Evolutionary conservation across 2,888 invertebrate species (phyloP).

Genomic region (Pegoplata infirma): DNA sequence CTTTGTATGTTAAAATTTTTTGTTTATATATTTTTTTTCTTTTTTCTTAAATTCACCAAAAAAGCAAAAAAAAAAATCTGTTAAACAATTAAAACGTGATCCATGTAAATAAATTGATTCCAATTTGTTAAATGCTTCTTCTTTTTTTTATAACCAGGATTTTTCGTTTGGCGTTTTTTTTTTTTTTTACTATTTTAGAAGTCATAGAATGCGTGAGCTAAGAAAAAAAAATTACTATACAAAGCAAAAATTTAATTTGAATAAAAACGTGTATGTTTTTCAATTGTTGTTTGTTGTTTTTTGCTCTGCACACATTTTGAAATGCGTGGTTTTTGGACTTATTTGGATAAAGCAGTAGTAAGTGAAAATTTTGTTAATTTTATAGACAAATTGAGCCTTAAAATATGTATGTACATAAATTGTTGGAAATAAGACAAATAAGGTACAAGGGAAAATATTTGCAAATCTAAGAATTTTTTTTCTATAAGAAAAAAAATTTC

Average conservation of each 20-base stretch:
- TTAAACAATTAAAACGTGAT: constrained; percentile 76
- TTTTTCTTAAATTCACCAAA: neutral
- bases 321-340: constrained; percentile 39
- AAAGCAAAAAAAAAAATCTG: constrained; percentile 32
- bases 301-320: neutral
- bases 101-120: constrained; percentile 67
- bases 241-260: constrained; percentile 53
- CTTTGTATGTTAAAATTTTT: constrained; percentile 56
- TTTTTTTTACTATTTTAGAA: neutral
- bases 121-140: constrained; percentile 64
- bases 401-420: neutral
- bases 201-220: constrained; percentile 54
- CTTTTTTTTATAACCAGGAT: constrained; percentile 16
- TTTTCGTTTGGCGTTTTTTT: neutral
- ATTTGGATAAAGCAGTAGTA: constrained; percentile 27
- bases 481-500: too few relatives aligned
- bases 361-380: constrained; percentile 36
- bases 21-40: too few relatives aligned
- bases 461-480: too few relatives aligned
- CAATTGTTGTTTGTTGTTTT: constrained; percentile 2
- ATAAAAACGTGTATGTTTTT: constrained; percentile 57
- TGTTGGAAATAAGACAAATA: too few relatives aligned
- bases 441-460: too few relatives aligned
- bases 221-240: constrained; percentile 10
- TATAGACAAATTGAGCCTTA: constrained; percentile 4